Evolutionary conservation across 2,888 invertebrate genomes (phyloP).

Genomic region (Elaeidobius kamerunicus): DNA sequence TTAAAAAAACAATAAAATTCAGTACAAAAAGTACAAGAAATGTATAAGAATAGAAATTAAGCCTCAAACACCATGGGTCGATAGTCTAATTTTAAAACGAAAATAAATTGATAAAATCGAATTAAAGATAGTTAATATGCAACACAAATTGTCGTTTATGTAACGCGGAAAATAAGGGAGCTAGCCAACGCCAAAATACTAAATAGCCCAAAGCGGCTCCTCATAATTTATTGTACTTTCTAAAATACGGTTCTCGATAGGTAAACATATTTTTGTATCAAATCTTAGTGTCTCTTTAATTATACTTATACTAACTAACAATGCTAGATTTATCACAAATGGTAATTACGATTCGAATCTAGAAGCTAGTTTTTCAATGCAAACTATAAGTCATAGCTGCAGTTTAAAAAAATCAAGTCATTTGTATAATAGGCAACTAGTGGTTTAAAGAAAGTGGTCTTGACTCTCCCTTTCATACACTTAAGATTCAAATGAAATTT

Average conservation of each 20-base stretch:
- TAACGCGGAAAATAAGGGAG: constrained; percentile 9
- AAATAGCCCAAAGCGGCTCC: constrained; percentile 12
- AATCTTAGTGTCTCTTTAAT: constrained; percentile 18
- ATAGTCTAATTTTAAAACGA: too few species aligned
- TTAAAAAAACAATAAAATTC: too few species aligned
- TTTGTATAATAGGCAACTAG: constrained; percentile 17
- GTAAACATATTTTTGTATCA: constrained; percentile 16
- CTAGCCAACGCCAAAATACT: constrained; percentile 4
- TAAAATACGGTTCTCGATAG: constrained; percentile 19
- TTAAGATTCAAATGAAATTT: constrained; percentile 12
- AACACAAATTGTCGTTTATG: background rate
- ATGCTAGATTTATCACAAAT: constrained; percentile 23
- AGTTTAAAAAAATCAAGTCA: constrained; percentile 9
- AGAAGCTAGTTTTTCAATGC: constrained; percentile 15
- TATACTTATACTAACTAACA: constrained; percentile 17
- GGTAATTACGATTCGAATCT: constrained; percentile 21
- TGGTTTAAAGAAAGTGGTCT: constrained; percentile 15
- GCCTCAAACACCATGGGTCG: too few species aligned
- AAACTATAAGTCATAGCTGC: constrained; percentile 16
- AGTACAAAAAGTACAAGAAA: too few species aligned
- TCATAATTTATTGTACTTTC: constrained; percentile 22
- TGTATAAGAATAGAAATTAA: too few species aligned
- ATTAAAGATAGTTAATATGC: constrained; percentile 17
- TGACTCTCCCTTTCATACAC: constrained; percentile 17
- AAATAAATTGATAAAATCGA: too few species aligned